Base-by-base conservation (phyloP, 2,888 invertebrate species). In the Aradus depressus region DNA sequence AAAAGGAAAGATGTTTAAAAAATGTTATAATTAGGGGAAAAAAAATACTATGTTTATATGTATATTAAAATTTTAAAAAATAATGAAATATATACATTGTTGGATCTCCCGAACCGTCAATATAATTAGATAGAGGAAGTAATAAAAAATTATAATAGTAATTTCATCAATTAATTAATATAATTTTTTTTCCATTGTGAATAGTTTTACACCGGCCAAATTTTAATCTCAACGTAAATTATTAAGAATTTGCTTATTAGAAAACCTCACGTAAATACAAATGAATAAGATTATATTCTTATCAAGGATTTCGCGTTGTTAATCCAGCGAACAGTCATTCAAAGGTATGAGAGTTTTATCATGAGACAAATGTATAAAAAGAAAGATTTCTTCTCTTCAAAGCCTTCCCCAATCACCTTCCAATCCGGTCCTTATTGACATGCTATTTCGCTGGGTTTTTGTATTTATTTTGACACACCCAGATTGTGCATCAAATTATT, bases 1-100 rank as follows among this genome's bases (percentile, higher is more conserved):
- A n/a, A 50, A 50, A 45, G 42, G 51, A 44, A 49, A 35, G 45
- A 31, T 51, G 41, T 43, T 55, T 51, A 35, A 49, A 53, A 53
- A 53, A 56, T 56, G 48, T 53, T 56, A 53, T 47, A 51, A 50
- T 50, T 56, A 56, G 56, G 47, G 48, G 53, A 51, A 48, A 51
- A 56, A 22, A 23, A 47, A 38, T 47, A n/a, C n/a, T n/a, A n/a
- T n/a, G 43, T 50, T 53, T 53, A 52, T 52, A 23, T 43, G 31
- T 47, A 38, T 32, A 48, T 35, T 18, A 47, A n/a, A n/a, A n/a
- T 47, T 31, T 22, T 47, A 37, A 49, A 55, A 38, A 37, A 19
- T 26, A 18, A 50, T 21, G 41, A 41, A 45, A 31, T 53, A 45
- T 55, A 55, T 51, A 35, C 44, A 51, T 56, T 50, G 56, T 56